Evolutionary conservation across 2,888 invertebrate species (phyloP).

Genomic region (Eudemis profundana): DNA sequence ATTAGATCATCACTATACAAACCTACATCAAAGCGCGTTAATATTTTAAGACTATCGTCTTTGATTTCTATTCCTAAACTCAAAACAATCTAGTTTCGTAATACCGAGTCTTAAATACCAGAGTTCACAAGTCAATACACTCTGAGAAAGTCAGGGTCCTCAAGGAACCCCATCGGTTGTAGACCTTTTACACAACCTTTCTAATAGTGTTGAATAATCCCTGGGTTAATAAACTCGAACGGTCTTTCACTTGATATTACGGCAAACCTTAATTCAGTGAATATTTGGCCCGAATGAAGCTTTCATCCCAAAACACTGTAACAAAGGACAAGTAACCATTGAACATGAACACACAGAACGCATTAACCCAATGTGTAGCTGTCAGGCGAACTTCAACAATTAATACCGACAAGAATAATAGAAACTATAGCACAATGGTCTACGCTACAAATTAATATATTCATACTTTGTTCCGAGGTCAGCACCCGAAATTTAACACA

Average conservation of each 20-base stretch:
- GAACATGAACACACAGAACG: constrained; percentile 68
- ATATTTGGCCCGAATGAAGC: constrained; percentile 47
- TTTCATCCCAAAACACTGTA: constrained; percentile 71
- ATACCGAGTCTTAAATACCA: not conserved
- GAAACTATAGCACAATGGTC: constrained; percentile 76
- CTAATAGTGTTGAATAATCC: constrained; percentile 30
- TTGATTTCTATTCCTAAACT: not conserved
- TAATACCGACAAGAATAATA: constrained; percentile 75
- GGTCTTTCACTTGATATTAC: constrained; percentile 59
- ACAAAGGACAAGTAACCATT: constrained; percentile 75
- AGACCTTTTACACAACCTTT: constrained; percentile 26
- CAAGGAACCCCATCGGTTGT: constrained; percentile 5
- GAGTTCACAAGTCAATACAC: constrained; percentile 9
- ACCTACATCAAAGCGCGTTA: constrained; percentile 2
- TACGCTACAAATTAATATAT: constrained; percentile 81
- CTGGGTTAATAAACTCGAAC: constrained; percentile 43
- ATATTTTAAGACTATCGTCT: not conserved
- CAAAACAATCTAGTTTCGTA: not conserved
- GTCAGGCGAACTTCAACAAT: constrained; percentile 79
- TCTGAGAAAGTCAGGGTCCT: constrained; percentile 5
- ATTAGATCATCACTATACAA: constrained; percentile 26
- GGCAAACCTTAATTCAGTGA: constrained; percentile 49
- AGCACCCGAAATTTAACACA: constrained; percentile 61
- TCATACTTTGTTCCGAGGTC: constrained; percentile 68
- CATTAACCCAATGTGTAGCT: constrained; percentile 76